phyloP scores from a whole-genome alignment of 2,113 vertebrate species.

The Pseudonaja textilis region DNA sequence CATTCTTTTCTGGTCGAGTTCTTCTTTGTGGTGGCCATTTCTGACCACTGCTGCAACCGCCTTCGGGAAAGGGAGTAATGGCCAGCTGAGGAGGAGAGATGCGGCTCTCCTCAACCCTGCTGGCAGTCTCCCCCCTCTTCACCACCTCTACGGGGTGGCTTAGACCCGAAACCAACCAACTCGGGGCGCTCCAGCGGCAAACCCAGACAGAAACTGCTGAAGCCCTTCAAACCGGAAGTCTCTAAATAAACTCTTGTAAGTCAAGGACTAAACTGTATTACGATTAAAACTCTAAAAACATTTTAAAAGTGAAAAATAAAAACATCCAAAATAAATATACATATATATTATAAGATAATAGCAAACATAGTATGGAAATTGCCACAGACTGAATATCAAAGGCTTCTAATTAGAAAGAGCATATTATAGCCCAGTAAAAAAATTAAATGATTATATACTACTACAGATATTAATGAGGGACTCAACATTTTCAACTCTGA shows the following conservation, averaged over 20 bases:
- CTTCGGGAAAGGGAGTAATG: too few species aligned
- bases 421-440: neutral
- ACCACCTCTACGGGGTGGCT: too few species aligned
- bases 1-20: too few species aligned
- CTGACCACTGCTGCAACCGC: too few species aligned
- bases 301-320: neutral
- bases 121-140: too few species aligned
- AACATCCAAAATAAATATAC: neutral
- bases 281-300: neutral
- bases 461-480: neutral
- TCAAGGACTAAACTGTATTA: neutral
- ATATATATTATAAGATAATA: neutral
- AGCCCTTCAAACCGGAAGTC: too few species aligned
- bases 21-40: too few species aligned
- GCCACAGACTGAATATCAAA: neutral
- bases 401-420: neutral
- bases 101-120: too few species aligned
- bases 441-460: neutral
- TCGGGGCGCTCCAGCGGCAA: too few species aligned
- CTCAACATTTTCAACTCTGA: neutral
- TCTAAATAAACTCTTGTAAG: neutral
- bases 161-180: too few species aligned
- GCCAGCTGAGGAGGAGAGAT: too few species aligned
- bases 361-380: neutral
- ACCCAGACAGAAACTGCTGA: too few species aligned